These are phyloP conservation scores for Poeciliopsis occidentalis DNA, from an alignment of 2,113 vertebrate species.

Conservation along the genomic window DNA sequence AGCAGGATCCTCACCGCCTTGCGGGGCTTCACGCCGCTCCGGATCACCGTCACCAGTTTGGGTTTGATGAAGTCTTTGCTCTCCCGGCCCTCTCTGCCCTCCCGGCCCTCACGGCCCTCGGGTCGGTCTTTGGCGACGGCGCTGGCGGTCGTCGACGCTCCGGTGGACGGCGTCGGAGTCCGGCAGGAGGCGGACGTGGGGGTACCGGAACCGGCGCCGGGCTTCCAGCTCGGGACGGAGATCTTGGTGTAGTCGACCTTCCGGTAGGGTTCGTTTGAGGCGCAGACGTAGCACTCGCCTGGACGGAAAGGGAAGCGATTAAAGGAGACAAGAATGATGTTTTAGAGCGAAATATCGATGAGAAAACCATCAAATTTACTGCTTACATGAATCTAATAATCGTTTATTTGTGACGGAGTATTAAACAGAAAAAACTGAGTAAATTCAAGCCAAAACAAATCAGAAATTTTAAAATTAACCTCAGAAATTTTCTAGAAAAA, in stretches of 20 bases:
- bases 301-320: background rate
- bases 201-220: slow-evolving; percentile 40
- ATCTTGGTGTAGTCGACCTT: slow-evolving; percentile 75
- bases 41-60: slow-evolving; percentile 77
- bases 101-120: background rate
- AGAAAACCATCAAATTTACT: too few species aligned
- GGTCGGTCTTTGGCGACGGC: slow-evolving; percentile 26
- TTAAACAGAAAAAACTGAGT: too few species aligned
- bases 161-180: slow-evolving; percentile 20
- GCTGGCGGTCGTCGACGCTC: slow-evolving; percentile 14
- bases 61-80: slow-evolving; percentile 77
- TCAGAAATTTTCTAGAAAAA: too few species aligned
- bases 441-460: too few species aligned
- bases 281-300: slow-evolving; percentile 73
- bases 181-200: background rate
- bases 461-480: too few species aligned
- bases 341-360: too few species aligned
- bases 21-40: slow-evolving; percentile 72
- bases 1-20: slow-evolving; percentile 73
- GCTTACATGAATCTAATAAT: too few species aligned
- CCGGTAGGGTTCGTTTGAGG: slow-evolving; percentile 70
- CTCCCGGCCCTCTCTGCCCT: slow-evolving; percentile 50
- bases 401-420: too few species aligned
- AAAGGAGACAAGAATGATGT: too few species aligned
- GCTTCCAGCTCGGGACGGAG: slow-evolving; percentile 70